Base-by-base conservation (phyloP, 2,113 vertebrate genomes). In the Cinclus cinclus region DNA sequence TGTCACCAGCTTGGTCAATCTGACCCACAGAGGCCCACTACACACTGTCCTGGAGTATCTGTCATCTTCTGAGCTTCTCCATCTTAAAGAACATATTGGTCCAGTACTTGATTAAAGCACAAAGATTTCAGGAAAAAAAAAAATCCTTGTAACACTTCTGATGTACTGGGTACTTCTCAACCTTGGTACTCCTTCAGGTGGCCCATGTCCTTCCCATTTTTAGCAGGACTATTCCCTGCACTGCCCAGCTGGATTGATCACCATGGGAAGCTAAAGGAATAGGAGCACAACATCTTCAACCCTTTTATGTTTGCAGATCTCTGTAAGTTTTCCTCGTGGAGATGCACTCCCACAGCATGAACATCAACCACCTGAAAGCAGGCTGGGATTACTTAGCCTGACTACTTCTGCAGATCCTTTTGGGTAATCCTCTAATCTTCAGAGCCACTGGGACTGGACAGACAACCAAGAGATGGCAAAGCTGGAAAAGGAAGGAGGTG, bases 281-380 rank as follows among this genome's bases (percentile, higher is more conserved):
- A 2, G 62, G 31, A 79, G 24, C 16, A 64, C 8, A 39, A 2
- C 1, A 2, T 21, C 60, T 63, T 68, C 65, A 73, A 37, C 6
- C 9, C 12, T 68, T 56, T 33, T 39, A 25, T 25, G 24, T 75
- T 31, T 63, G 27, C 47, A 89, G 39, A 82, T 33, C 47, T 67
- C 58, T 21, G 18, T 0, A 1, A 0, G 0, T 58, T 75, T 58
- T 76, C 49, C 62, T 49, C 3, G 4, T 23, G 44, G 49, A 82
- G 42, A 83, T 42, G 44, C 20, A 68, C 46, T 1, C 24, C 55
- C 55, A n/a, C n/a, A 83, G 33, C 28, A 42, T 1, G 10, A 83
- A 62, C 58, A 64, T 30, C 44, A 71, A 44, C 24, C 76, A 76
- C 63, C 73, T 20, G 18, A 73, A 53, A 76, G 71, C 4, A 28